Base-by-base conservation (phyloP, 2,797 vertebrate species). In the Channallabes apus region DNA sequence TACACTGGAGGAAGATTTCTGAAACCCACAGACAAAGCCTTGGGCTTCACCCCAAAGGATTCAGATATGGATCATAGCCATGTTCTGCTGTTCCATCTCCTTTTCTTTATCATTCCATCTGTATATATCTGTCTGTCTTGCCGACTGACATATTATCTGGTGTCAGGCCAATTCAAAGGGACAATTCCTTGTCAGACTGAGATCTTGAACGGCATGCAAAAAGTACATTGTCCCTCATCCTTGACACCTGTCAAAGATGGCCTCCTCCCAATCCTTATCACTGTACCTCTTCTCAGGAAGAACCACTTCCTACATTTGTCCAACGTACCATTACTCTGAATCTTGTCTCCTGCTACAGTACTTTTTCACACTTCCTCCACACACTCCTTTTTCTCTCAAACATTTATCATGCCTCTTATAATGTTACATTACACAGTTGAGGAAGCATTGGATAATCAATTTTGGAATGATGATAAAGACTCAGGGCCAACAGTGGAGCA, bases 141-240 rank as follows among this genome's bases (percentile, higher is more conserved):
- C 41, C n/a, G 62, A 67, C 75, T 84, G 51, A 61, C 80, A 69
- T 38, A 58, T 58, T 38, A 51, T 51, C 24, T 22, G 64, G 64
- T 82, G 46, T 68, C 54, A 29, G 73, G 32, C 35, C 73, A 59
- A 29, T 61, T 82, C 67, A 82, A 82, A 69, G 7, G 29, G 80
- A 69, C 29, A n/a, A 58, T 82, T 69, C 80, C 65, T 78, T 84
- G 83, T 38, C 83, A 84, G 83, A 14, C 24, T 29, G 83, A 41
- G 54, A 29, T 67, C 32, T 79, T 71, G 54, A 59, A 79, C 24
- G 51, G 65, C 32, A 69, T 79, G 75, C 29, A 73, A 69, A 76
- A 84, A 68, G 51, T 68, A 69, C 54, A 38, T 38, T 78, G 75
- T 78, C 73, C 67, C 64, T 67, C 11, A 59, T 69, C 54, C 75